phyloP scores from a whole-genome alignment of 2,888 invertebrate species.

The Tethea ocularis region DNA sequence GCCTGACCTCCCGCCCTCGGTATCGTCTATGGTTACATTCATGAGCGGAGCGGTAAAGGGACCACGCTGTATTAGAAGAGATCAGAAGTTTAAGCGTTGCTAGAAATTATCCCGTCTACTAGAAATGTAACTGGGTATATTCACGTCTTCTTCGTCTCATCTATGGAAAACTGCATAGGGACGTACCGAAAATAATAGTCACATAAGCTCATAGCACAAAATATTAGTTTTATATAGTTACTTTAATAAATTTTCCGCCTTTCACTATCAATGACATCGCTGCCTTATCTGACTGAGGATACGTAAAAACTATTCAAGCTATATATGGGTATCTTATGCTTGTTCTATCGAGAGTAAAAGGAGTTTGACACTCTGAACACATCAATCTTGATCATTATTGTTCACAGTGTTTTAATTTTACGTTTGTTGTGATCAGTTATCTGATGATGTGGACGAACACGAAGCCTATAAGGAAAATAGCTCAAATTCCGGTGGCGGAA shows the following conservation, averaged over 20 bases:
- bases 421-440: no score
- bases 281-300: background rate
- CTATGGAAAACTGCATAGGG: no score
- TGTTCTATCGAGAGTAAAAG: background rate
- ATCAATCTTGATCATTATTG: background rate
- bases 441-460: no score
- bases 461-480: no score
- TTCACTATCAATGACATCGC: background rate
- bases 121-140: no score
- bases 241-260: background rate
- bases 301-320: background rate
- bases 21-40: conserved; percentile 11
- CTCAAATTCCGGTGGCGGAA: no score
- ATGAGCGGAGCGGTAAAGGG: conserved; percentile 10
- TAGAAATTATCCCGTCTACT: no score
- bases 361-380: background rate
- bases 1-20: conserved; percentile 44
- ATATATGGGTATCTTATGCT: background rate
- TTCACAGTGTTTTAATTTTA: background rate
- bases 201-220: no score
- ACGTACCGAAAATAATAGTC: no score
- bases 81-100: no score
- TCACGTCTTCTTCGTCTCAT: no score
- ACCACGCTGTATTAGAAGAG: no score
- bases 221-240: background rate